These are phyloP conservation scores for Rhorus exstirpatorius DNA, from an alignment of 2,888 invertebrate species.

Conservation along the genomic window DNA sequence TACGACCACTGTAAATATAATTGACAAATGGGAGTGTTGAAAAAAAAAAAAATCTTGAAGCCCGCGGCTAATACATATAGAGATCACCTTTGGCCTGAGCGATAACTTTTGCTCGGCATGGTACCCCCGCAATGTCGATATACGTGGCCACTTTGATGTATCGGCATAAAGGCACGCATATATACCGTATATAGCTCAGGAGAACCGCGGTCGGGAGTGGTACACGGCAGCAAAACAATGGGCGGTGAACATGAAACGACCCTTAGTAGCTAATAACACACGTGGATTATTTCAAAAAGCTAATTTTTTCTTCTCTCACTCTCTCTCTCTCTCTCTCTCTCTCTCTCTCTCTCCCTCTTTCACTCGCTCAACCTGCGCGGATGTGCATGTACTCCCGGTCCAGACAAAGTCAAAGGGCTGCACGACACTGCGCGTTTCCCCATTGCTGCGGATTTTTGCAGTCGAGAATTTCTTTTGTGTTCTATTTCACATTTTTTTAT, in stretches of 20 bases:
- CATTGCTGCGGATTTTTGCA: conserved; percentile 57
- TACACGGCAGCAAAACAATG: conserved; percentile 80
- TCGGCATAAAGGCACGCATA: conserved; percentile 80
- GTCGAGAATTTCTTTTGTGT: conserved; percentile 62
- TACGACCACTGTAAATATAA: conserved; percentile 16
- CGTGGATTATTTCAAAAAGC: conserved; percentile 85
- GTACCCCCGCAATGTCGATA: conserved; percentile 71
- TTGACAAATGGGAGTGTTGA: conserved; percentile 24
- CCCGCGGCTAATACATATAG: conserved; percentile 10
- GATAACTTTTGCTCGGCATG: conserved; percentile 75
- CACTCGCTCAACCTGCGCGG: conserved; percentile 31
- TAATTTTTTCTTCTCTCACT: conserved; percentile 79
- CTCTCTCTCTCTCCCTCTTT: conserved; percentile 6
- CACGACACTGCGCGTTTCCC: conserved; percentile 65
- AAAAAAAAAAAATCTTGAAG: conserved; percentile 23
- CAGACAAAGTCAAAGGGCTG: conserved; percentile 82
- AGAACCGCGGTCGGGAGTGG: conserved; percentile 48
- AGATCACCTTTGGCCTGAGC: conserved; percentile 63
- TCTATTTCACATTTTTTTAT: conserved; percentile 26
- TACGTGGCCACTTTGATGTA: conserved; percentile 83
- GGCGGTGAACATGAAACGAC: conserved; percentile 85
- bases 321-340: too few relatives aligned
- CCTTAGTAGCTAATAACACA: conserved; percentile 85
- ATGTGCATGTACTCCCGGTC: conserved; percentile 69
- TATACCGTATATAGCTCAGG: conserved; percentile 8